These are phyloP conservation scores for Cebus imitator DNA, from an alignment of 2,113 vertebrate genomes.

Conservation along the genomic window DNA sequence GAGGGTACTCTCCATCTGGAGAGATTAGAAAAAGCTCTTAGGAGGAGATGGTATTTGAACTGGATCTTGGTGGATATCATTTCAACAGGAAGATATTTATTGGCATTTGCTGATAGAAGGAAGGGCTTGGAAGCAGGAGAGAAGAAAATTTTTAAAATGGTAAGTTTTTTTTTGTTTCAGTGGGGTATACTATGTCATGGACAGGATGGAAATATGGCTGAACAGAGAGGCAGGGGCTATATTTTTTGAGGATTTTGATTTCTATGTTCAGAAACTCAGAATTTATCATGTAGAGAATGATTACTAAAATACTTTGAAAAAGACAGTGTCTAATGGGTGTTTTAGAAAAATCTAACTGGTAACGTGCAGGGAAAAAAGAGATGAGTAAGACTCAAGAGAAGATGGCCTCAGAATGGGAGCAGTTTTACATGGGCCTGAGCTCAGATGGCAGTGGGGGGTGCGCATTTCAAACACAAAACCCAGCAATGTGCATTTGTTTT, in stretches of 20 bases:
- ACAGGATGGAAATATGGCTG: background rate
- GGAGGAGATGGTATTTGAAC: background rate
- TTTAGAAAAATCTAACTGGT: background rate
- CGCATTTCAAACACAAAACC: background rate
- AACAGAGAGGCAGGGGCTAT: background rate
- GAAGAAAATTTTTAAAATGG: background rate
- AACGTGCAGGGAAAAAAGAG: background rate
- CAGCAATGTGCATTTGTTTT: background rate
- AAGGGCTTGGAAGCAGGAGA: background rate
- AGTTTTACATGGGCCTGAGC: background rate
- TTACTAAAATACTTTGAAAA: background rate
- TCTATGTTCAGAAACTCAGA: background rate
- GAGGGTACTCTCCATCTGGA: background rate
- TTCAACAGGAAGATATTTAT: background rate
- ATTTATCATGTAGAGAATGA: background rate
- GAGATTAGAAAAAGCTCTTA: background rate
- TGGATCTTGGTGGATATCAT: background rate
- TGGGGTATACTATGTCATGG: background rate
- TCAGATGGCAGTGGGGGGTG: background rate
- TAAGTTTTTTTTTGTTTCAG: background rate
- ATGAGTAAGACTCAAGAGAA: background rate
- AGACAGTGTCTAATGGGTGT: background rate
- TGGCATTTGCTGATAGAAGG: background rate
- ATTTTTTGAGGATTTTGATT: conserved; percentile 15
- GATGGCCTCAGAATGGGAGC: background rate